Evolutionary conservation across 2,888 invertebrate genomes (phyloP), one percentile per base, ranked within the genome.

Genomic region (Ectropis crepuscularia): DNA sequence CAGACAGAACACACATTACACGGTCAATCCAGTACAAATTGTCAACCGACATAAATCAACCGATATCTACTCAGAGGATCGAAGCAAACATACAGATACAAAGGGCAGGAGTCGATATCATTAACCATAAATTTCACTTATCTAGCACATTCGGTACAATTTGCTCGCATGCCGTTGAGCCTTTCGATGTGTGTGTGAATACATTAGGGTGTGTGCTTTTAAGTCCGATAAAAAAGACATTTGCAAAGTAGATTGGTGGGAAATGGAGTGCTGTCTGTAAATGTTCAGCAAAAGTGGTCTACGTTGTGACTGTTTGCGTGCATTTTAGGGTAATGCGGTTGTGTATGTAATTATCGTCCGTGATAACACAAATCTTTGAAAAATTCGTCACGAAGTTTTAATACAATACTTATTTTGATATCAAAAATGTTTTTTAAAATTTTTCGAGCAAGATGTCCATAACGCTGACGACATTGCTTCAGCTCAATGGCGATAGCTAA

Each of bases 81-180:
- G 81, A 85, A 86, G 77, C 85, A 85, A 86, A 88, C 85, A 83
- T 79, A 87, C 82, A 81, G 86, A 87, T 86, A 82, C 78, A 81
- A 83, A 82, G 87, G 88, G 78, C 85, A 83, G 74, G 77, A 88
- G 87, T 87, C 86, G 87, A 85, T 87, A 87, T 87, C 86, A 83
- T 87, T 87, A 83, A 82, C 83, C 88, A 89, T 89, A 89, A 88
- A 89, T 88, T 87, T 80, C 82, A 87, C 83, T 87, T 89, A 89
- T 88, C 88, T 87, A 74, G 73, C 76, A 83, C 84, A 82, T 85
- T 88, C 77, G 80, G 82, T 78, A 85, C 83, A 85, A 86, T 87
- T 87, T 86, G 83, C 86, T 85, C 77, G 76, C 74, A 74, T 74
- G 75, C 53, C 59, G 53, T 69, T 68, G 61, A 67, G 68, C 65